phyloP scores from a whole-genome alignment of 2,113 vertebrate genomes.

The Terrapene triunguis region DNA sequence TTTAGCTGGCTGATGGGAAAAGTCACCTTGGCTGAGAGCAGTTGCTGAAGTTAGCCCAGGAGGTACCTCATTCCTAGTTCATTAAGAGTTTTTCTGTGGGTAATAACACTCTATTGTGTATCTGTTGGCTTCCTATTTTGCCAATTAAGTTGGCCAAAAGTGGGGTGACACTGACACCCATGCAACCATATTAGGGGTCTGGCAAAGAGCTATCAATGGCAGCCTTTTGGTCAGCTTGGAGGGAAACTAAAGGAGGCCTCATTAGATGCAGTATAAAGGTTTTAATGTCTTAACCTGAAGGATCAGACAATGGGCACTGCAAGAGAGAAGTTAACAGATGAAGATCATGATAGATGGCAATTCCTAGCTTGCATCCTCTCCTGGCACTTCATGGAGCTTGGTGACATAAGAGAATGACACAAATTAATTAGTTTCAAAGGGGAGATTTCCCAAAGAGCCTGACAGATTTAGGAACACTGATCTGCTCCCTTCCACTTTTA shows the following conservation, averaged over 20 bases:
- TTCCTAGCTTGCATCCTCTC: neutral
- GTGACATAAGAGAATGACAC: neutral
- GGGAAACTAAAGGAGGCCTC: neutral
- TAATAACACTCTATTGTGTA: fast-evolving
- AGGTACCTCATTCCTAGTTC: neutral
- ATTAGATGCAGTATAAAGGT: neutral
- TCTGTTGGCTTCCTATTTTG: neutral
- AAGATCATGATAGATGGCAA: neutral
- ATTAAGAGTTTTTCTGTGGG: neutral
- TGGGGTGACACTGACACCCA: neutral
- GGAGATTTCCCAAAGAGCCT: neutral
- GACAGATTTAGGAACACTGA: neutral
- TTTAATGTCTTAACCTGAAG: neutral
- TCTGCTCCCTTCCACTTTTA: neutral
- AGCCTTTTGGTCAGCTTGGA: neutral
- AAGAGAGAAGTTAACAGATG: neutral
- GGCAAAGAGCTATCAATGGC: neutral
- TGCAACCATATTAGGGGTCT: neutral
- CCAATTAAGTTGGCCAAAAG: neutral
- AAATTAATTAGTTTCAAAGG: neutral
- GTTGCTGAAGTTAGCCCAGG: neutral
- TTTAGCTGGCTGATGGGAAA: neutral
- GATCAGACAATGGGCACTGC: neutral
- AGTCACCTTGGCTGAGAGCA: neutral
- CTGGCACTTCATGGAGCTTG: neutral